Base-by-base conservation (phyloP, 2,888 invertebrate species). In the Hemicrepidius hirtus region DNA sequence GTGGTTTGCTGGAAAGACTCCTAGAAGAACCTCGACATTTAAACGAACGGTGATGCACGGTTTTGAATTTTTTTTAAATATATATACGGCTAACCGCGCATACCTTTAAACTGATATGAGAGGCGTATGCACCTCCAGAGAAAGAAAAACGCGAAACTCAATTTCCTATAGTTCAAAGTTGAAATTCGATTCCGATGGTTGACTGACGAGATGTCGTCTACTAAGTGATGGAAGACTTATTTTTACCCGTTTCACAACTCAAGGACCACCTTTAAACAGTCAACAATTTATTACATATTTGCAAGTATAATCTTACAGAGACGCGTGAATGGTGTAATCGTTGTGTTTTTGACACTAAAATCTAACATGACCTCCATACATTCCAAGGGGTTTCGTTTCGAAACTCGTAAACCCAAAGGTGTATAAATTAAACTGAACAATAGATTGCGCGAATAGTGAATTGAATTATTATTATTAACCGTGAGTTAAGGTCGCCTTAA, bases 401-500 rank as follows among this genome's bases (percentile, higher is more conserved):
- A 7, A 57, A 57, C 37, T 7, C 35, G 20, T 57, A 57, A 37
- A 35, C 57, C 37, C 57, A 20, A 18, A 18, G 21, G 16, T 13
- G 57, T 57, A 57, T 57, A 57, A 57, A 57, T 57, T 57, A 57
- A 57, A 37, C 20, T 32, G 50, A 55, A 68, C 68, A 68, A 68
- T 68, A 32, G 62, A 62, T 68, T 60, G 21, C 68, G 37, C 50
- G 60, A 60, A 20, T 18, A 24, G 57, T 32, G 18, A 35, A 35
- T 62, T 53, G 68, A 68, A 68, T 67, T 49, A 46, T 59, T 67
- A 67, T 44, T 67, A 57, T 49, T 24, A 53, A 37, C 21, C 18
- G 9, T 66, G 20, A 44, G 18, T 16, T 37, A 13, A 59, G 13
- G 21, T 16, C 57, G 55, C 10, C 12, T 21, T 21, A 49, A 49